Evolutionary conservation across 2,888 invertebrate species (phyloP).

Genomic region (Lordiphosa fenestrarum): DNA sequence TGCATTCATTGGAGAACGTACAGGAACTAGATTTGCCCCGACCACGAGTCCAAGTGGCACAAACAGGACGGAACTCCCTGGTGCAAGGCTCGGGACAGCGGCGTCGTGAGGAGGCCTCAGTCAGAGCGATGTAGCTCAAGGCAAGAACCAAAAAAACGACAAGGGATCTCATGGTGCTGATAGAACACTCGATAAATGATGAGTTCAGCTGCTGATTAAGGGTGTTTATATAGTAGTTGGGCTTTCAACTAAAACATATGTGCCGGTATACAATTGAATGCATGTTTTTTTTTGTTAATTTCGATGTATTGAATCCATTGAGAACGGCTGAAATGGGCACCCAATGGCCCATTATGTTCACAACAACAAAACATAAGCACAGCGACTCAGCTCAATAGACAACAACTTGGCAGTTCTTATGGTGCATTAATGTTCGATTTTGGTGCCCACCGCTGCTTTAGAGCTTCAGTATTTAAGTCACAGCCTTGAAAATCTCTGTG

Average conservation of each 20-base stretch:
- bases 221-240: not conserved
- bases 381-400: too few species aligned
- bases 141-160: slow-evolving; percentile 18
- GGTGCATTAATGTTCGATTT: too few species aligned
- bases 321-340: too few species aligned
- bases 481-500: too few species aligned
- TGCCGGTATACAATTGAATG: too few species aligned
- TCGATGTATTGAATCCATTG: too few species aligned
- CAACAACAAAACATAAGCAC: too few species aligned
- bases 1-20: slow-evolving; percentile 25
- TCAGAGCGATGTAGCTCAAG: slow-evolving; percentile 7
- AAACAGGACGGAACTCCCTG: slow-evolving; percentile 10
- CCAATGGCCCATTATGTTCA: too few species aligned
- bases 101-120: not conserved
- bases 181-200: slow-evolving; percentile 1
- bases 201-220: not conserved
- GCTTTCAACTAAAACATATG: not conserved
- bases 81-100: slow-evolving; percentile 14
- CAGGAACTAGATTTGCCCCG: slow-evolving; percentile 4
- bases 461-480: too few species aligned
- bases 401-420: too few species aligned
- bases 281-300: too few species aligned
- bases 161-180: slow-evolving; percentile 15
- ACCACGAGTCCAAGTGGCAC: slow-evolving; percentile 15
- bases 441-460: too few species aligned